Evolutionary conservation across 92 coral and sea anemone species (phyloP), one percentile per base, ranked within the genome.

Genomic region (Umimayanthus kanabou): DNA sequence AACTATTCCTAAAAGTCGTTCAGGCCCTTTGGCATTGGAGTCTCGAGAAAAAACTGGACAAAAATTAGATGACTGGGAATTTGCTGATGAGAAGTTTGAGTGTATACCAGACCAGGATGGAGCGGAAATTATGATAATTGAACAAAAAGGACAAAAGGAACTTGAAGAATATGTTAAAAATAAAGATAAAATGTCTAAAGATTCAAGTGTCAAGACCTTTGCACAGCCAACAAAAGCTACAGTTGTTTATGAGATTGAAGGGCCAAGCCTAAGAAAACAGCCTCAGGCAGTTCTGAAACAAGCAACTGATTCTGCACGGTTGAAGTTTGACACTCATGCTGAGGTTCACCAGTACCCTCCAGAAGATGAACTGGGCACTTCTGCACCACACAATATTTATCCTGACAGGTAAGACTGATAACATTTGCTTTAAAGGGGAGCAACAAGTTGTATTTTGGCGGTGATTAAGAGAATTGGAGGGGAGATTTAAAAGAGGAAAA

Each of bases 11-110:
- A 88, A 79, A 73, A 91, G 93, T 76, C 85, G 88, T 73, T 90
- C 88, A 67, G 89, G 90, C 37, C 88, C 82, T 18, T 50, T 94
- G 73, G 93, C 94, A 29, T 92, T 93, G 71, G 93, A 93, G 53
- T 91, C 89, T 2, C 85, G 81, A 67, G 94, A 76, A 50, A 43
- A 28, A 26, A 73, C 84, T 26, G 80, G 80, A 26, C 89, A 85
- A 10, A 81, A 22, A 65, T 7, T n/a, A 13, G 74, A 65, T 14
- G 85, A 40, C 33, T 81, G 85, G 85, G 85, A 81, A 6, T 81
- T 81, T 39, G 58, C 50, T 64, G 85, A 37, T 64, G 76, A 39
- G 33, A 37, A 37, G 70, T 39, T 20, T 33, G 85, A 81, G 73
- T 39, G 16, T 61, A 22, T 16, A 0, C 75, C 30, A 81, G 57